A percentile compares a stretch with the other conserved stretches of the same genome.
These are phyloP conservation scores for Carollia perspicillata DNA, from an alignment of 2,113 vertebrate species.

Conservation along the genomic window DNA sequence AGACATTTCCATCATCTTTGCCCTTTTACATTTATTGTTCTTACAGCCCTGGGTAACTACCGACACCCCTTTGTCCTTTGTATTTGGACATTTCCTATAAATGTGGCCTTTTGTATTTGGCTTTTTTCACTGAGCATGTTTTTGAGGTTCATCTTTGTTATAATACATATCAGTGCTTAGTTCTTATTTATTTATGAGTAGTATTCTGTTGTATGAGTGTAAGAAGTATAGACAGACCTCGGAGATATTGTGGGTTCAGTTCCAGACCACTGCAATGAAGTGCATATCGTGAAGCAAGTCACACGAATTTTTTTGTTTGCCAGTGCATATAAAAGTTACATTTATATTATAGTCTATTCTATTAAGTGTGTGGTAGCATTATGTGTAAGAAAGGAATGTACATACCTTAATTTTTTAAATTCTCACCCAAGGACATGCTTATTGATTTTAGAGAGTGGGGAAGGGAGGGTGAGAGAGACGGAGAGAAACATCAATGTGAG, in stretches of 20 bases:
- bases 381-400: neutral
- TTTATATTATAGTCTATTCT: neutral
- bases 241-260: neutral
- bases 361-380: neutral
- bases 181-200: slow-evolving; percentile 24
- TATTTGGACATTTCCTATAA: slow-evolving; percentile 27
- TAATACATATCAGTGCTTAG: neutral
- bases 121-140: neutral
- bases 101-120: neutral
- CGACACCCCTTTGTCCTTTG: neutral
- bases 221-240: neutral
- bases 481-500: too few species aligned
- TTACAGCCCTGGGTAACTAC: neutral
- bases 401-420: neutral
- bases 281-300: neutral
- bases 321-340: neutral
- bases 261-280: neutral
- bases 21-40: neutral
- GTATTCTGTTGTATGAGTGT: neutral
- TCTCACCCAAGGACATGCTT: too few species aligned
- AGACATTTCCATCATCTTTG: neutral
- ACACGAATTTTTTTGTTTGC: neutral
- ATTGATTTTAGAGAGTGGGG: too few species aligned
- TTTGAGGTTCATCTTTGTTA: neutral
- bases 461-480: too few species aligned